Evolutionary conservation across 2,113 vertebrate species (phyloP).

Genomic region (Chelonoidis abingdonii): DNA sequence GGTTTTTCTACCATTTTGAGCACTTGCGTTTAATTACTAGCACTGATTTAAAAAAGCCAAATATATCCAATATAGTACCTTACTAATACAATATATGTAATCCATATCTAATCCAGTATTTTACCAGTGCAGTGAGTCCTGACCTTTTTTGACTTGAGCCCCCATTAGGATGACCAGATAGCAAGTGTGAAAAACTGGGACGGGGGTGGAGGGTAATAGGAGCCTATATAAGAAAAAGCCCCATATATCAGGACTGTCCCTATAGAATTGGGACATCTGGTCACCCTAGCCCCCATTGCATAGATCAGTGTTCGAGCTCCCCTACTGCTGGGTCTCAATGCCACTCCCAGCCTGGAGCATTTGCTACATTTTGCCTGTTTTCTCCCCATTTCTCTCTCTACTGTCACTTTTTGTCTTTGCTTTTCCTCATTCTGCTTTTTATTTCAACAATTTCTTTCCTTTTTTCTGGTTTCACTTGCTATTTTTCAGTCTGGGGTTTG

Average conservation of each 20-base stretch:
- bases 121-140: not conserved
- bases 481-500: not conserved
- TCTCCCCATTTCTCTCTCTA: not conserved
- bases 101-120: not conserved
- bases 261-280: no score
- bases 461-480: not conserved
- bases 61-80: not conserved
- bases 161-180: no score
- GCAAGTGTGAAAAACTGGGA: no score
- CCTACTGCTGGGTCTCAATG: not conserved
- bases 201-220: no score
- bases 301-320: not conserved
- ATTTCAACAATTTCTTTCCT: not conserved
- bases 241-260: no score
- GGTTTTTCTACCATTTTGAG: conserved; percentile 6
- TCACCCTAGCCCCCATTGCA: no score
- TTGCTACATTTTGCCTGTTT: not conserved
- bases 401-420: not conserved
- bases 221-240: no score
- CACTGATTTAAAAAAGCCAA: not conserved
- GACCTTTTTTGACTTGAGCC: not conserved
- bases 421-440: not conserved
- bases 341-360: fast-evolving
- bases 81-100: not conserved
- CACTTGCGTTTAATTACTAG: not conserved